A percentile compares a stretch with the other conserved stretches of the same genome.
Evolutionary conservation across 2,888 invertebrate genomes (phyloP).

Genomic region (Venusia cambrica): DNA sequence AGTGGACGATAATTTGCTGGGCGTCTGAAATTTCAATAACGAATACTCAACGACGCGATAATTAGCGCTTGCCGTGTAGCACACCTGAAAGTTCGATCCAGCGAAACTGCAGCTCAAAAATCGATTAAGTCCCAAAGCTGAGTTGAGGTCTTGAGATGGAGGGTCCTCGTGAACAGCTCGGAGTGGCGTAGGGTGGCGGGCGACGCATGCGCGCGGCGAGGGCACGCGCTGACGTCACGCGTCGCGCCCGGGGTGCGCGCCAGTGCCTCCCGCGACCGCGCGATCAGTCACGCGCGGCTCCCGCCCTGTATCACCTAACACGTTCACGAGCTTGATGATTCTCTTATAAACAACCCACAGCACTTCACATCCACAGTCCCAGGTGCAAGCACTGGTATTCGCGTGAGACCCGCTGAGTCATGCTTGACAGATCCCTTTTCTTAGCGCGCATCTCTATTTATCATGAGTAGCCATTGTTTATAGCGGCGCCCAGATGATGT

Average conservation of each 20-base stretch:
- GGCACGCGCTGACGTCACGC: constrained; percentile 72
- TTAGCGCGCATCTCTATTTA: constrained; percentile 36
- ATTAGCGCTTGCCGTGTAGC: constrained; percentile 19
- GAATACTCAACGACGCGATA: constrained; percentile 5
- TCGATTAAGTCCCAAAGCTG: constrained; percentile 76
- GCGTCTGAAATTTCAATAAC: constrained; percentile 19
- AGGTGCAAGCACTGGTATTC: constrained; percentile 22
- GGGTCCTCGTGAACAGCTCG: constrained; percentile 69
- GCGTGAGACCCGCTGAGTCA: constrained; percentile 38
- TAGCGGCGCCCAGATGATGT: constrained; percentile 30
- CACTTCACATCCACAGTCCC: constrained; percentile 31
- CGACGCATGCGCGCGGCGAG: constrained; percentile 67
- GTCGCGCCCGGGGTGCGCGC: constrained; percentile 66
- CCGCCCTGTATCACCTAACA: constrained; percentile 56
- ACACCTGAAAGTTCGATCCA: constrained; percentile 66
- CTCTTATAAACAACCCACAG: constrained; percentile 49
- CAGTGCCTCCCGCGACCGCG: constrained; percentile 75
- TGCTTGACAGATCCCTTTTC: constrained; percentile 37
- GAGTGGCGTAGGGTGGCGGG: constrained; percentile 49
- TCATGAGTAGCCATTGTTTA: constrained; percentile 43
- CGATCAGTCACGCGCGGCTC: constrained; percentile 69
- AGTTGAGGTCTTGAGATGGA: constrained; percentile 77
- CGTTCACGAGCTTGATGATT: constrained; percentile 69
- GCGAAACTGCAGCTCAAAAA: constrained; percentile 74
- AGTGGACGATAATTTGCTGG: no score